These are phyloP conservation scores for Meloidogyne floridensis DNA, from an alignment of 1,140 invertebrate species.

Conservation along the genomic window DNA sequence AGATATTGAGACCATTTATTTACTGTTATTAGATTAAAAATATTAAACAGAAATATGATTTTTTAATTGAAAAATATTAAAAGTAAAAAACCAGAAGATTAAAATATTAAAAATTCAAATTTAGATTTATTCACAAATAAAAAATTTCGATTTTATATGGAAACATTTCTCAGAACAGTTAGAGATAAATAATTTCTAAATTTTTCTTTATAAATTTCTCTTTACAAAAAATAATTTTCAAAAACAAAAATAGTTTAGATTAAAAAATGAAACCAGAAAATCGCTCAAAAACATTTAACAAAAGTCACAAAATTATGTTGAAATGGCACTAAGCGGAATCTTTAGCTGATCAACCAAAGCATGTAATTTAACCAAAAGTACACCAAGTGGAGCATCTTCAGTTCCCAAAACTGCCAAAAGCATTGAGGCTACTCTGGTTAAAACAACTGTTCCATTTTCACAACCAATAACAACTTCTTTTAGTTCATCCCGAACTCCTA, in stretches of 20 bases:
- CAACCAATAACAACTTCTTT: constrained; percentile 34
- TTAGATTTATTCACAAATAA: too few relatives aligned
- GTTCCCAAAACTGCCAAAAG: constrained; percentile 36
- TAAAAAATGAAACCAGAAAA: not conserved
- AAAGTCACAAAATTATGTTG: constrained; percentile 18
- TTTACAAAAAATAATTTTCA: not conserved
- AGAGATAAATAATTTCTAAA: not conserved
- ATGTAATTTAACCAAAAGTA: constrained; percentile 35
- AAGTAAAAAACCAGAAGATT: not conserved
- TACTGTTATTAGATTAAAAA: not conserved
- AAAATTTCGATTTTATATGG: too few relatives aligned
- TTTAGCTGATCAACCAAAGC: constrained; percentile 39
- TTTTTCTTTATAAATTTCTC: not conserved
- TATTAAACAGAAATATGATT: not conserved
- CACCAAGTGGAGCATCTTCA: constrained; percentile 32
- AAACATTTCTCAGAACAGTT: too few relatives aligned
- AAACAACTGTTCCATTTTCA: constrained; percentile 38
- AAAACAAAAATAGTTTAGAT: not conserved
- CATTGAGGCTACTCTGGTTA: constrained; percentile 40
- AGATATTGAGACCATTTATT: not conserved
- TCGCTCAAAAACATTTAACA: not conserved
- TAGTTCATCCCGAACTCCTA: constrained; percentile 40
- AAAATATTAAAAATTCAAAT: too few relatives aligned
- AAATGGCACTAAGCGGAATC: constrained; percentile 28
- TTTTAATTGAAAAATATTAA: not conserved